phyloP scores from a whole-genome alignment of 2,888 invertebrate genomes.

The Linnaemya tessellans region DNA sequence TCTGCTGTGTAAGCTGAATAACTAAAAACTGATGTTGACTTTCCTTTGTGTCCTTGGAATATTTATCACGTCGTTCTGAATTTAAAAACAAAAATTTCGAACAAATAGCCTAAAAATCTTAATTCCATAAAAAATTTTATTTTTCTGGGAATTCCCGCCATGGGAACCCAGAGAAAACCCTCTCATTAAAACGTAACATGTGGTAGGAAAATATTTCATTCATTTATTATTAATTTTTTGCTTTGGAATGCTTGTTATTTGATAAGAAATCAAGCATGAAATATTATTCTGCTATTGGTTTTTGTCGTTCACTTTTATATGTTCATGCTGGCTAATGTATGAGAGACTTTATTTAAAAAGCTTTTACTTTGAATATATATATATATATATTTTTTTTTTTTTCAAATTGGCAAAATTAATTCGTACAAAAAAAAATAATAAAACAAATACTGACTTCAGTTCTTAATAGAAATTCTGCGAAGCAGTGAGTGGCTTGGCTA shows the following conservation, averaged over 20 bases:
- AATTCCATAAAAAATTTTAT: too few species aligned
- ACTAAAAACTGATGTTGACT: too few species aligned
- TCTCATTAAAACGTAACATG: background rate
- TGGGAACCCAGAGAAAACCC: too few species aligned
- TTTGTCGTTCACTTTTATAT: conserved; percentile 26
- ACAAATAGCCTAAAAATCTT: too few species aligned
- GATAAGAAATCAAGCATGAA: conserved; percentile 66
- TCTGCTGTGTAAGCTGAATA: too few species aligned
- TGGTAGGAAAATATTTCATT: conserved; percentile 37
- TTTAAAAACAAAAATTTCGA: too few species aligned
- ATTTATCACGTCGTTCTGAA: too few species aligned
- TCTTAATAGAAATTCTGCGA: conserved; percentile 46
- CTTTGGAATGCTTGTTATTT: conserved; percentile 53
- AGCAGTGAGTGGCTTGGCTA: conserved; percentile 33
- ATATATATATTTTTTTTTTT: too few species aligned
- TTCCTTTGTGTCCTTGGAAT: too few species aligned
- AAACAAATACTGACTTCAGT: conserved; percentile 33
- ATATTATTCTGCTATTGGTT: conserved; percentile 27
- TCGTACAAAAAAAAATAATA: conserved; percentile 41
- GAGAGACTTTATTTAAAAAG: conserved; percentile 30
- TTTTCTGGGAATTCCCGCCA: too few species aligned
- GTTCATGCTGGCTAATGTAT: conserved; percentile 45
- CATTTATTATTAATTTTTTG: conserved; percentile 1
- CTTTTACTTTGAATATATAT: conserved; percentile 25
- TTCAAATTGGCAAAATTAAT: conserved; percentile 37